phyloP scores from a whole-genome alignment of 2,888 invertebrate genomes.

The Trimorus sp. region DNA sequence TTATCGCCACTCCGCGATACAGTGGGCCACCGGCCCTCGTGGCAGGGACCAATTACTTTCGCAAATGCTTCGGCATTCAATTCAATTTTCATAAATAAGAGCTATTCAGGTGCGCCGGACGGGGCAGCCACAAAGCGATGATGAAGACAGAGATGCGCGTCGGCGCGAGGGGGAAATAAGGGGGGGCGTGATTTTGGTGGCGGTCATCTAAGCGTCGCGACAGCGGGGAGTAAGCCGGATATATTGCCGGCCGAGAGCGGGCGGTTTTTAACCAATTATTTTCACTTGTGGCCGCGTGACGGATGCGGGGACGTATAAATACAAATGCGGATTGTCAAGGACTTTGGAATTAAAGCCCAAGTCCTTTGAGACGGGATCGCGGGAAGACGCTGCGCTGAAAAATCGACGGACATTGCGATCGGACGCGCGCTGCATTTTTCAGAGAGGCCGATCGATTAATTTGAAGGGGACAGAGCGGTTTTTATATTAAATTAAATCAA shows the following conservation, averaged over 20 bases:
- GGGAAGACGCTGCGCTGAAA: constrained; percentile 2
- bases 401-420: constrained; percentile 19
- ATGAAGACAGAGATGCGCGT: constrained; percentile 62
- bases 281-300: constrained; percentile 83
- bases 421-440: neutral
- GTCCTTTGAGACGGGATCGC: constrained; percentile 15
- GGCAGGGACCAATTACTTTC: constrained; percentile 79
- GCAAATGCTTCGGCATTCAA: constrained; percentile 78
- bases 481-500: too few species aligned
- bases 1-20: constrained; percentile 76
- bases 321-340: constrained; percentile 56
- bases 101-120: constrained; percentile 44
- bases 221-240: constrained; percentile 81
- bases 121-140: constrained; percentile 42
- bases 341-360: constrained; percentile 45
- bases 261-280: constrained; percentile 81
- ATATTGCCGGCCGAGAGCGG: constrained; percentile 79
- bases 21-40: constrained; percentile 74
- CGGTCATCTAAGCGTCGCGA: constrained; percentile 80
- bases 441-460: too few species aligned
- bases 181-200: constrained; percentile 73
- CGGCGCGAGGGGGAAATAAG: constrained; percentile 38
- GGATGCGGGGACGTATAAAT: constrained; percentile 78
- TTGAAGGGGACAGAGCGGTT: too few species aligned
- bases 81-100: constrained; percentile 70